Conservation (phyloP, 2,113 vertebrate genomes). For the Nerophis ophidion region DNA sequence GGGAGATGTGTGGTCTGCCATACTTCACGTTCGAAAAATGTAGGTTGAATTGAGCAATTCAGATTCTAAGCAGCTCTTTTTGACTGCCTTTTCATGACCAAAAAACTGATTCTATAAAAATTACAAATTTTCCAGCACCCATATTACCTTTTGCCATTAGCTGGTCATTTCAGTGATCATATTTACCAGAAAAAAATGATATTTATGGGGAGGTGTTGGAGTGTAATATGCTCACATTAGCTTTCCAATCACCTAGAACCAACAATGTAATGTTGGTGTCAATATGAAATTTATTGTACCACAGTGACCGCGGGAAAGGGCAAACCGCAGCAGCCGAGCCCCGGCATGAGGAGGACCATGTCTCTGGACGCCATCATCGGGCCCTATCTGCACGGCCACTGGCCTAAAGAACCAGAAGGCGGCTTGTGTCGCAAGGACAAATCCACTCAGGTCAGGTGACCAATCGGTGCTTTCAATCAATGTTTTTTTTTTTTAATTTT, state of each 20-base stretch:
- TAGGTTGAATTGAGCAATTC: too few species aligned
- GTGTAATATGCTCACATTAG: too few species aligned
- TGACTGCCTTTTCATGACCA: too few species aligned
- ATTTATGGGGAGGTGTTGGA: too few species aligned
- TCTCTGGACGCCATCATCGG: slow-evolving; percentile 83
- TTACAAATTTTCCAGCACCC: neutral
- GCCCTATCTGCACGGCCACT: slow-evolving; percentile 86
- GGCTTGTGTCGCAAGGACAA: slow-evolving; percentile 75
- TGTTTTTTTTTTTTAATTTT: too few species aligned
- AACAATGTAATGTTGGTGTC: neutral
- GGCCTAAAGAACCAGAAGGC: slow-evolving; percentile 79
- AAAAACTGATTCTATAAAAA: neutral
- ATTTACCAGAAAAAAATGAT: too few species aligned
- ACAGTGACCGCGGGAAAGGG: slow-evolving; percentile 62
- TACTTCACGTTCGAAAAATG: too few species aligned
- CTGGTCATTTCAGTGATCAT: too few species aligned
- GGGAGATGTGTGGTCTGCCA: too few species aligned
- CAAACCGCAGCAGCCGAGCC: slow-evolving; percentile 62
- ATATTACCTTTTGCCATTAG: too few species aligned
- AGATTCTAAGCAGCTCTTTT: too few species aligned
- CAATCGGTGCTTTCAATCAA: neutral
- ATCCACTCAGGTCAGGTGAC: slow-evolving; percentile 82
- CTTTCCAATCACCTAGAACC: too few species aligned
- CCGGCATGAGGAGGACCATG: slow-evolving; percentile 73
- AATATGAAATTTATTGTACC: neutral